A percentile compares a stretch with the other conserved stretches of the same genome.
phyloP scores from a whole-genome alignment of 2,113 vertebrate genomes.

The Leucopternis melanops region DNA sequence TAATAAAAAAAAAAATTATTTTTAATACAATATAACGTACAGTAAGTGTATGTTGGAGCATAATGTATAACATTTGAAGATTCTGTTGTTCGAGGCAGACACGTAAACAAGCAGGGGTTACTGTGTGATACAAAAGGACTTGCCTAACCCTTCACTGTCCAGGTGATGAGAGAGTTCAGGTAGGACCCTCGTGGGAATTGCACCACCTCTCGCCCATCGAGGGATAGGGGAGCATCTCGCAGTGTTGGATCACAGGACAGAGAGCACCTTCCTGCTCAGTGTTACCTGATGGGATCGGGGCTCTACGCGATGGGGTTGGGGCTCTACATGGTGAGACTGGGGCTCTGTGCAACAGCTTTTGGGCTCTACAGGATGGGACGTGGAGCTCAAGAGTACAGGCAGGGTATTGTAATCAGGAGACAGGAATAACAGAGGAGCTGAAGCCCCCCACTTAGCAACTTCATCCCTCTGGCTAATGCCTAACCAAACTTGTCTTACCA shows the following conservation, averaged over 20 bases:
- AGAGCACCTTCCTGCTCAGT: neutral
- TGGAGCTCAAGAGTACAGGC: neutral
- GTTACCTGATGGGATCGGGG: neutral
- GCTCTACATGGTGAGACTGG: neutral
- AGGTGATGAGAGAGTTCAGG: neutral
- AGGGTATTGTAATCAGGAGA: neutral
- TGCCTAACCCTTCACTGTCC: neutral
- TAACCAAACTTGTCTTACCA: neutral
- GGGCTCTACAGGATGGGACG: neutral
- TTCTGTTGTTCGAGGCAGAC: neutral
- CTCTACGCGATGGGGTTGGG: neutral
- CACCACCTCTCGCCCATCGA: neutral
- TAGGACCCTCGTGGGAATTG: neutral
- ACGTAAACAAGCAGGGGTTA: neutral
- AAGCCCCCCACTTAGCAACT: neutral
- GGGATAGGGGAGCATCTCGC: rapidly evolving
- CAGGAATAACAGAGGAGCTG: neutral
- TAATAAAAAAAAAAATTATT: neutral
- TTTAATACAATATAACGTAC: neutral
- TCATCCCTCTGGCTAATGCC: neutral
- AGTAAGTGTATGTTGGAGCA: neutral
- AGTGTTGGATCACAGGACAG: neutral
- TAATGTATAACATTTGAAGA: neutral
- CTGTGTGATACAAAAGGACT: neutral
- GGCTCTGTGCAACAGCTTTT: neutral